Percentiles rank a stretch among this genome's conserved stretches.
Evolutionary conservation across 2,797 vertebrate species (phyloP).

Genomic region (Eulemur coronatus): DNA sequence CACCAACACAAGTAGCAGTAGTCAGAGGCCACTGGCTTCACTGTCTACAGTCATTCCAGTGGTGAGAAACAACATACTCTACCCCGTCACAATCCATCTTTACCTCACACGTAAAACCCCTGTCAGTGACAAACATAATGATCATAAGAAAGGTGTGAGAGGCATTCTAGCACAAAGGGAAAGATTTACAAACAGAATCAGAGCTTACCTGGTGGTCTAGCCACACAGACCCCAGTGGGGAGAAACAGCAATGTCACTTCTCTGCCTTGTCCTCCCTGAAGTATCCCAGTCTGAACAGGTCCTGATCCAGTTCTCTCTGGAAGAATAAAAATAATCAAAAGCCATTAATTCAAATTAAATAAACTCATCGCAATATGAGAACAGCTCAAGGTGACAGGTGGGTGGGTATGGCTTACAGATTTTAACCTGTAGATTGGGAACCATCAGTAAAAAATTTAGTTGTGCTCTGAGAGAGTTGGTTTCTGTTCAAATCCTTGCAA

Average conservation of each 20-base stretch:
- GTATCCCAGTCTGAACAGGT: not conserved
- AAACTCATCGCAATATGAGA: not conserved
- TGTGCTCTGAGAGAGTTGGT: not conserved
- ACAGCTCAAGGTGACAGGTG: not conserved
- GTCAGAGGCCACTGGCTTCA: not conserved
- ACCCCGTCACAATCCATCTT: not conserved
- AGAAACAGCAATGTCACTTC: not conserved
- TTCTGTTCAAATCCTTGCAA: not conserved
- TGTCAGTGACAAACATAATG: fast-evolving
- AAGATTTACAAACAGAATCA: not conserved
- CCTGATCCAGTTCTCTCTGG: not conserved
- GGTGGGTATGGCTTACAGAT: not conserved
- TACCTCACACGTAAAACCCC: not conserved
- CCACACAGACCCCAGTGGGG: not conserved
- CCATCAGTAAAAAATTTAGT: no score
- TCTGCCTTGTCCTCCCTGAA: not conserved
- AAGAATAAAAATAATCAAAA: not conserved
- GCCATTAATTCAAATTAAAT: not conserved
- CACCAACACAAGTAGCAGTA: not conserved
- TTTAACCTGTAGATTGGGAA: not conserved
- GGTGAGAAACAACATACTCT: not conserved
- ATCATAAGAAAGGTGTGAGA: not conserved
- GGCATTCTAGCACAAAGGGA: not conserved
- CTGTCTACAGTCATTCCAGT: no score
- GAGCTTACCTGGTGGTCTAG: not conserved